Conservation (phyloP, 2,888 invertebrate genomes). For the Tenthredo mesomela region DNA sequence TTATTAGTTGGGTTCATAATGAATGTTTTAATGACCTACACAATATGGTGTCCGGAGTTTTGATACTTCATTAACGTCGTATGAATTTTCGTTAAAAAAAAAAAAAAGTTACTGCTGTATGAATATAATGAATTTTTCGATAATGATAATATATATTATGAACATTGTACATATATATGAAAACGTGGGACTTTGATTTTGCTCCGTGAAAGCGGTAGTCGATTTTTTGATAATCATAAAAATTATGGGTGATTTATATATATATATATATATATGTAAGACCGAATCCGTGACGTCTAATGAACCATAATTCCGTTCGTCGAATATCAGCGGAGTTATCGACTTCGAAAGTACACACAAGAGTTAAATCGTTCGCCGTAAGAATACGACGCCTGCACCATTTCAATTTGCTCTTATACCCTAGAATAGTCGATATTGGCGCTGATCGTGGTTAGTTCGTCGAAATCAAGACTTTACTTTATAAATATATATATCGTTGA, state of each 20-base stretch:
- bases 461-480: constrained; percentile 6
- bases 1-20: too few species aligned
- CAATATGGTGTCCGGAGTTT: too few species aligned
- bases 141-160: too few species aligned
- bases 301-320: constrained; percentile 14
- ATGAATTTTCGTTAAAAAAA: too few species aligned
- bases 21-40: too few species aligned
- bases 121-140: too few species aligned
- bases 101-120: too few species aligned
- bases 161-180: too few species aligned
- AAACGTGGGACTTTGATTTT: too few species aligned
- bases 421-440: neutral
- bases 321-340: constrained; percentile 27
- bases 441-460: neutral
- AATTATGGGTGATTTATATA: too few species aligned
- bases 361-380: neutral
- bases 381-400: constrained; percentile 14
- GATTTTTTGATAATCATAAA: neutral
- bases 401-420: neutral
- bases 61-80: too few species aligned
- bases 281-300: constrained; percentile 22
- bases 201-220: neutral
- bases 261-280: too few species aligned
- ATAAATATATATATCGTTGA: constrained; percentile 7
- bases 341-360: constrained; percentile 1